phyloP scores from a whole-genome alignment of 2,113 vertebrate species.

The Lucifuga dentata region DNA sequence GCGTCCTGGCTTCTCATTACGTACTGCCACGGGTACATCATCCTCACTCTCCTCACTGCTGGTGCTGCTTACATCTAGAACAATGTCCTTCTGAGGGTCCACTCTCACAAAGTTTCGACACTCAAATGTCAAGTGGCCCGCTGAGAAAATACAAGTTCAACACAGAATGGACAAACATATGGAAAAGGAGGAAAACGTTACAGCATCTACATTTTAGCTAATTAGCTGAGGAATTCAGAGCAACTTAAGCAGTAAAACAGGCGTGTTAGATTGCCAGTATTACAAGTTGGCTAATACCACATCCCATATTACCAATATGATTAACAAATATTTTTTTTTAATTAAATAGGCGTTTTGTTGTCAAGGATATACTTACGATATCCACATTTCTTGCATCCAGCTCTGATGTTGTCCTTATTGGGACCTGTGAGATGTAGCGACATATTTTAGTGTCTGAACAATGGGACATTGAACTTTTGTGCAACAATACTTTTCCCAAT shows the following conservation, averaged over 20 bases:
- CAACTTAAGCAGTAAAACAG: too few species aligned
- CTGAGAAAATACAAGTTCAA: constrained; percentile 72
- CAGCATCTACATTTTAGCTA: not conserved
- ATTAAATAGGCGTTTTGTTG: too few species aligned
- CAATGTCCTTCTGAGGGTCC: constrained; percentile 98
- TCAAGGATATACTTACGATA: constrained; percentile 90
- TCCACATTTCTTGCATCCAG: constrained; percentile 98
- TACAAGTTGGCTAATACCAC: too few species aligned
- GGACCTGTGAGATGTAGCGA: constrained; percentile 83
- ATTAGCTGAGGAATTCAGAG: not conserved
- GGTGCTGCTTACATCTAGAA: constrained; percentile 97
- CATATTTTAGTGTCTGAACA: not conserved
- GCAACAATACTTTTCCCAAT: too few species aligned
- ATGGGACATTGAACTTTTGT: too few species aligned
- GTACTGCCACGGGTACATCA: constrained; percentile 76
- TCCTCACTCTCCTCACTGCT: constrained; percentile 94
- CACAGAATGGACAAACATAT: not conserved
- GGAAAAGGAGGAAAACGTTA: not conserved
- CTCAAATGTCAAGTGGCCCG: constrained; percentile 97
- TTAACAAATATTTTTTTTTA: too few species aligned
- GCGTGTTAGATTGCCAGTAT: too few species aligned
- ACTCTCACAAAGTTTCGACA: constrained; percentile 98
- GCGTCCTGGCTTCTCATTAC: constrained; percentile 80
- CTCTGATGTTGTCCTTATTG: constrained; percentile 97
- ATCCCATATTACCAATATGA: too few species aligned